Conservation (phyloP, 2,113 vertebrate genomes). For the Myotis lucifugus region DNA sequence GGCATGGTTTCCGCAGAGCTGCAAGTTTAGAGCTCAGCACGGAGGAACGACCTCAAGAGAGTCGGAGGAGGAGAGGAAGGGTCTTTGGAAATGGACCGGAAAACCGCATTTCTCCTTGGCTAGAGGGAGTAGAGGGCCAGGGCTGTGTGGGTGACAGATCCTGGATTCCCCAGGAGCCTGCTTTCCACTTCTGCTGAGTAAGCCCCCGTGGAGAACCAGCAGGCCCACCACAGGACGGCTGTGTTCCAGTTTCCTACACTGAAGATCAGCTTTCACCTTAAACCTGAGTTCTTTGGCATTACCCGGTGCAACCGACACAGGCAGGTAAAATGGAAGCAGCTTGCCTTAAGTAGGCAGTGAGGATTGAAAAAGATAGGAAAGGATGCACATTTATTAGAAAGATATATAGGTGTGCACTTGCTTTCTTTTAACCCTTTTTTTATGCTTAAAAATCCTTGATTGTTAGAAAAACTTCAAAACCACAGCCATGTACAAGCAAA, state of each 20-base stretch:
- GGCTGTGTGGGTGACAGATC: slow-evolving; percentile 42
- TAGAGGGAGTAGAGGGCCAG: neutral
- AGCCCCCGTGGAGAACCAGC: neutral
- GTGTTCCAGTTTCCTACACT: slow-evolving; percentile 12
- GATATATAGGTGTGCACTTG: neutral
- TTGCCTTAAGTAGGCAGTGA: neutral
- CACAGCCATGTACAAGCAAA: neutral
- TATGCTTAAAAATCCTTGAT: slow-evolving; percentile 16
- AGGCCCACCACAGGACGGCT: neutral
- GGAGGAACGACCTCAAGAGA: neutral
- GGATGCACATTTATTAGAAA: neutral
- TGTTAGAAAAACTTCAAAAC: neutral
- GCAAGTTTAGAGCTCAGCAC: neutral
- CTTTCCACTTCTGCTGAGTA: slow-evolving; percentile 51
- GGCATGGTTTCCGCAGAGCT: neutral
- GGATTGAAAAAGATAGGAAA: neutral
- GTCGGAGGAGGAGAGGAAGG: neutral
- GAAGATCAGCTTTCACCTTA: neutral
- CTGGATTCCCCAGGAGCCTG: slow-evolving; percentile 20
- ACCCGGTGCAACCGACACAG: neutral
- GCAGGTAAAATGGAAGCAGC: neutral
- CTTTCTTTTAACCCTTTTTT: slow-evolving; percentile 23
- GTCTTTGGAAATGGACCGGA: neutral
- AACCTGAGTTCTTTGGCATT: neutral
- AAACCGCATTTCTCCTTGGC: neutral